These are phyloP conservation scores for Octonoba sinensis DNA, from an alignment of 2,888 invertebrate genomes.

Conservation along the genomic window DNA sequence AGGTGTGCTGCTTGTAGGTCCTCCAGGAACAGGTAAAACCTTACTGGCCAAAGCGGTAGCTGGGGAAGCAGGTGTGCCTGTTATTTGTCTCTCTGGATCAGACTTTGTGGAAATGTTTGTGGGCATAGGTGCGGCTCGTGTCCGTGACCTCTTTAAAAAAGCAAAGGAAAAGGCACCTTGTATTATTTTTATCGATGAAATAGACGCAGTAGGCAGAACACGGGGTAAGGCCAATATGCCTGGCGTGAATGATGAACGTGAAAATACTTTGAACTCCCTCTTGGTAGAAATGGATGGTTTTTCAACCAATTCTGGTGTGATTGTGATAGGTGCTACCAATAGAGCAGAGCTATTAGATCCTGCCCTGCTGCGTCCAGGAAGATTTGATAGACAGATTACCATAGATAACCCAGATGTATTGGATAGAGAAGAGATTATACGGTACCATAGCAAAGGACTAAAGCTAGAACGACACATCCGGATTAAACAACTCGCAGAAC, in stretches of 20 bases:
- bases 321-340: constrained; percentile 67
- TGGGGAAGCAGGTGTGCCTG: constrained; percentile 66
- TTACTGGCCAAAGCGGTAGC: constrained; percentile 58
- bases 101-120: constrained; percentile 68
- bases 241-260: too few species aligned
- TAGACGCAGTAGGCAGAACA: constrained; percentile 66
- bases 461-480: constrained; percentile 16
- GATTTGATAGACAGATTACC: constrained; percentile 66
- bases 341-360: constrained; percentile 66
- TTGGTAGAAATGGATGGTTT: constrained; percentile 68
- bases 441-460: constrained; percentile 31
- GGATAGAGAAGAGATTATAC: constrained; percentile 65
- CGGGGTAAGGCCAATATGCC: constrained; percentile 50
- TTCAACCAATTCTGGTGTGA: constrained; percentile 58
- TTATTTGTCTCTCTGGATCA: constrained; percentile 67
- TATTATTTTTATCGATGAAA: constrained; percentile 67
- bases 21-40: constrained; percentile 64
- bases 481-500: constrained; percentile 24
- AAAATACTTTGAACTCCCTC: constrained; percentile 67
- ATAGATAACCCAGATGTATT: constrained; percentile 65
- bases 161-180: constrained; percentile 66
- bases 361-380: constrained; percentile 67
- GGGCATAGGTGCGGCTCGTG: constrained; percentile 67
- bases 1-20: constrained; percentile 60
- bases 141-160: constrained; percentile 66